phyloP scores from a whole-genome alignment of 2,113 vertebrate genomes.

The Pseudopodoces humilis region DNA sequence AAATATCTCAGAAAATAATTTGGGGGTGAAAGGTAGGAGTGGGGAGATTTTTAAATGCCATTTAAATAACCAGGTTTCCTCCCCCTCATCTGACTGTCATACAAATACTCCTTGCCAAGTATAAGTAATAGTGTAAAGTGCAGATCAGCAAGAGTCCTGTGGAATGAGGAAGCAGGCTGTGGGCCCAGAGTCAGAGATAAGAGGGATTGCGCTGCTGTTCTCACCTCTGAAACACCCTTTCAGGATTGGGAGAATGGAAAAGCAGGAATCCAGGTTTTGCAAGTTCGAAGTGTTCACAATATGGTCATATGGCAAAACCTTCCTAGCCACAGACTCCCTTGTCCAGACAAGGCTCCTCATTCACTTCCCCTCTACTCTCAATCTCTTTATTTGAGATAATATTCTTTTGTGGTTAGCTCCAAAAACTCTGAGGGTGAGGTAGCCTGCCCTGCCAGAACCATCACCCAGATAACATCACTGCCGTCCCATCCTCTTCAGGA shows the following conservation, averaged over 20 bases:
- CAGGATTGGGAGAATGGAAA: conserved; percentile 30
- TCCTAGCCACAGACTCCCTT: conserved; percentile 7
- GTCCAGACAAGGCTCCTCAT: neutral
- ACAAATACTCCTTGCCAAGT: conserved; percentile 22
- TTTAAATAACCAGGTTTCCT: conserved; percentile 41
- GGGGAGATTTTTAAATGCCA: neutral
- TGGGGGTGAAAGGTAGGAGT: neutral
- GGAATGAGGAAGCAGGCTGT: conserved; percentile 67
- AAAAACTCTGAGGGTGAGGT: neutral
- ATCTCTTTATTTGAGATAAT: neutral
- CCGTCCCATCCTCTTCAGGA: neutral
- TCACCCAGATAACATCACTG: conserved; percentile 5
- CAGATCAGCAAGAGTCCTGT: conserved; percentile 49
- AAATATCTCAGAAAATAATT: neutral
- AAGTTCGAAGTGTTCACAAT: neutral
- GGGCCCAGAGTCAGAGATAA: conserved; percentile 58
- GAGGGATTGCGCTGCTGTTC: conserved; percentile 48
- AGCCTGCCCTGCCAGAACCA: conserved; percentile 18
- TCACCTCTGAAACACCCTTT: conserved; percentile 49
- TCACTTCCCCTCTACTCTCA: neutral
- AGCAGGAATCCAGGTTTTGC: conserved; percentile 61
- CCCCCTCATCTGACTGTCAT: conserved; percentile 13
- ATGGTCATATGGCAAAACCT: conserved; percentile 18
- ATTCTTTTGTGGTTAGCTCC: neutral
- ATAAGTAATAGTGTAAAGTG: conserved; percentile 51